Percentiles rank a stretch among this genome's conserved stretches.
These are phyloP conservation scores for Hoplostethus atlanticus DNA, from an alignment of 2,797 vertebrate genomes.

Conservation along the genomic window DNA sequence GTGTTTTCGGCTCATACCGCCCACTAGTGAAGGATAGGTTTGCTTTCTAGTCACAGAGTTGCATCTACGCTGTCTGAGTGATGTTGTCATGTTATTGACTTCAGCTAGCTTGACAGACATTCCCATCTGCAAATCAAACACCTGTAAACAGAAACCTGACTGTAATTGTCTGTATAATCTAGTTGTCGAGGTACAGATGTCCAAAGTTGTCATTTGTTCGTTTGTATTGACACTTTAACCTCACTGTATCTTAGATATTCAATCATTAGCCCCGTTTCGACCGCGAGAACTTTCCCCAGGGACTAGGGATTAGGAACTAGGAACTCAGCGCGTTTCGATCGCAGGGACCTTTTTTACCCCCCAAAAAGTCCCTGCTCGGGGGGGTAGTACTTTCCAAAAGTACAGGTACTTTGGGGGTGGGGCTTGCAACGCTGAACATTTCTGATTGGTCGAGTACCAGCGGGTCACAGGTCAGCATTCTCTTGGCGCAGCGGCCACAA, in stretches of 20 bases:
- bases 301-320: too few species aligned
- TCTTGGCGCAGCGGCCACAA: too few species aligned
- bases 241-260: conserved; percentile 62
- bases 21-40: conserved; percentile 2
- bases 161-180: conserved; percentile 56
- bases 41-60: background rate
- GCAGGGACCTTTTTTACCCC: too few species aligned
- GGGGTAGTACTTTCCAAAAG: too few species aligned
- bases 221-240: conserved; percentile 62
- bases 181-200: conserved; percentile 52
- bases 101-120: conserved; percentile 31
- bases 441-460: too few species aligned
- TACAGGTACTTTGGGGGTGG: too few species aligned
- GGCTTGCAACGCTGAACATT: too few species aligned
- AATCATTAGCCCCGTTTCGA: conserved; percentile 46
- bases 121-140: conserved; percentile 24
- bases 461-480: too few species aligned
- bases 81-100: conserved; percentile 21
- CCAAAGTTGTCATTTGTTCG: conserved; percentile 8
- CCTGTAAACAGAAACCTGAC: conserved; percentile 9
- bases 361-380: too few species aligned
- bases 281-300: too few species aligned
- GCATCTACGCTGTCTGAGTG: background rate
- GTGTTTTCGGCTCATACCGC: conserved; percentile 53
- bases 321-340: too few species aligned